phyloP scores from a whole-genome alignment of 2,888 invertebrate species.

The Eurytoma californica region DNA sequence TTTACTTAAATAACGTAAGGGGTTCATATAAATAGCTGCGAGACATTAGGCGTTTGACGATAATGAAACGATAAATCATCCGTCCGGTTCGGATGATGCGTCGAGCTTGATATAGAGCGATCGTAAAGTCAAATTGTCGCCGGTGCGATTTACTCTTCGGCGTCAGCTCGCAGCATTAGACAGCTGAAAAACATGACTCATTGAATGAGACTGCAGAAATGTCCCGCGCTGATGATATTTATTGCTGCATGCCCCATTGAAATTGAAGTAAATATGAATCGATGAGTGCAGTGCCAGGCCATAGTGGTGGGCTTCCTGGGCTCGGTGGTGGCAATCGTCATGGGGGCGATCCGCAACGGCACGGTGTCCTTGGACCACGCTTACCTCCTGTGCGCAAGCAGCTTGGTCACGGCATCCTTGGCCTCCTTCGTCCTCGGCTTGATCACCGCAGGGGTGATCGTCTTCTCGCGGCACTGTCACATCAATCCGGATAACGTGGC shows the following conservation, averaged over 20 bases:
- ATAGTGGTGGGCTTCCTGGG: constrained; percentile 85
- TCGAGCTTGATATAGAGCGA: constrained; percentile 11
- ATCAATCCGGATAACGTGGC: constrained; percentile 89
- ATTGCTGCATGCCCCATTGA: too few species aligned
- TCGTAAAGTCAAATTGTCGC: constrained; percentile 31
- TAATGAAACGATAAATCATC: constrained; percentile 43
- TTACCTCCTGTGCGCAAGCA: constrained; percentile 84
- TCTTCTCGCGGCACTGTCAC: constrained; percentile 81
- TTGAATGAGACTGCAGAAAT: too few species aligned
- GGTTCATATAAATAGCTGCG: background rate
- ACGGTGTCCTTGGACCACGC: constrained; percentile 81
- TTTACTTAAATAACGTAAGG: too few species aligned
- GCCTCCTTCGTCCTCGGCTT: constrained; percentile 85
- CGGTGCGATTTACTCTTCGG: constrained; percentile 8
- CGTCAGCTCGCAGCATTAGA: background rate
- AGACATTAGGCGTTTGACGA: constrained; percentile 27
- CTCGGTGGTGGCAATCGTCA: constrained; percentile 82
- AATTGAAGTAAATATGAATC: too few species aligned
- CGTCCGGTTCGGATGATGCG: background rate
- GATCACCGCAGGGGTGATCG: constrained; percentile 84
- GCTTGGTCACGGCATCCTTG: constrained; percentile 85
- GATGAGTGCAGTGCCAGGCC: constrained; percentile 78
- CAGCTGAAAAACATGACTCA: background rate
- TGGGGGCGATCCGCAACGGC: constrained; percentile 81
- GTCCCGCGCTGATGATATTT: too few species aligned